Conservation (phyloP, 1,140 invertebrate genomes). For the Drosophila ironensis region DNA sequence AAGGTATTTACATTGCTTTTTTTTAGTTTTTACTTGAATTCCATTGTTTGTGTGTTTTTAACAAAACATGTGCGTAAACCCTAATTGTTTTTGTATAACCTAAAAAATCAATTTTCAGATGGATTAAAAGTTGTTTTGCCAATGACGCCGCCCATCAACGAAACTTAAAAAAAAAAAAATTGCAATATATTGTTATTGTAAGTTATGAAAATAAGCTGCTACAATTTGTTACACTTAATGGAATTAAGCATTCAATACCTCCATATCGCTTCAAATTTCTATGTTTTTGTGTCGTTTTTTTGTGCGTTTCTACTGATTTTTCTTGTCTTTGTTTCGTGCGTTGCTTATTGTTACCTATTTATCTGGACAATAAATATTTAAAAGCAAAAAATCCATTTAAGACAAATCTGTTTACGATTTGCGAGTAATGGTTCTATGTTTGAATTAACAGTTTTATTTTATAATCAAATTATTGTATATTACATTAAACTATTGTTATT, state of each 20-base stretch:
- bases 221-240: neutral
- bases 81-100: neutral
- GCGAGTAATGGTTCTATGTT: neutral
- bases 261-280: too few relatives aligned
- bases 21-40: neutral
- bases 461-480: too few relatives aligned
- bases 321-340: too few relatives aligned
- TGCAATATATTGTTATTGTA: neutral
- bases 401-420: neutral
- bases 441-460: neutral
- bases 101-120: conserved; percentile 7
- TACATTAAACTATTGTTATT: too few relatives aligned
- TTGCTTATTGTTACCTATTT: too few relatives aligned
- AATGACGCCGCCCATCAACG: neutral
- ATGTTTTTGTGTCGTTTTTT: too few relatives aligned
- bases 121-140: conserved; percentile 7
- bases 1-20: neutral
- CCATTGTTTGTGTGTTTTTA: neutral
- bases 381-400: neutral
- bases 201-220: conserved; percentile 4
- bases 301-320: too few relatives aligned
- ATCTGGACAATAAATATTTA: too few relatives aligned
- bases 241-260: neutral
- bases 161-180: neutral
- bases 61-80: neutral